Conservation (phyloP, 2,113 vertebrate genomes). For the Clarias macrocephalus region DNA sequence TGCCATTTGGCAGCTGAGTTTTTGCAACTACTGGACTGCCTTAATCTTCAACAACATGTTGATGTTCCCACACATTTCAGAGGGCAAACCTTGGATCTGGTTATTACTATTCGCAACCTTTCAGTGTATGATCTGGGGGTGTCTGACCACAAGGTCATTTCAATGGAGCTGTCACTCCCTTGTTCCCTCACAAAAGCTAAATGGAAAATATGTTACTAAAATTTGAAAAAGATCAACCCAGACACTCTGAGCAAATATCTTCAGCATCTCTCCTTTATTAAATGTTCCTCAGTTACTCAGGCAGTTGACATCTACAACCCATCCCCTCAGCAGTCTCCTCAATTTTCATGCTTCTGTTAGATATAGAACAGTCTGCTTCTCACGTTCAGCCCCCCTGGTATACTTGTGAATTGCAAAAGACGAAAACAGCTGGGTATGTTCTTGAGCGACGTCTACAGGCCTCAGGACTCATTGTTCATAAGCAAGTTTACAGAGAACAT, state of each 20-base stretch:
- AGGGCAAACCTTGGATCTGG: constrained; percentile 19
- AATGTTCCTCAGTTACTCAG: neutral
- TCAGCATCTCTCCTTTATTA: neutral
- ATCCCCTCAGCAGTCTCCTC: neutral
- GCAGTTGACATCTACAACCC: constrained; percentile 14
- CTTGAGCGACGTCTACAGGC: neutral
- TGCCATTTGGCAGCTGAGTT: constrained; percentile 16
- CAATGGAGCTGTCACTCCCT: neutral
- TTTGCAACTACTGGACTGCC: constrained; percentile 18
- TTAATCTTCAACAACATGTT: constrained; percentile 25
- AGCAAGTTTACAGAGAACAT: neutral
- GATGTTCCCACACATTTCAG: constrained; percentile 18
- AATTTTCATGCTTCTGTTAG: neutral
- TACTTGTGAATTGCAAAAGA: constrained; percentile 12
- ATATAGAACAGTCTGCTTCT: neutral
- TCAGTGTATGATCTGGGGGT: neutral
- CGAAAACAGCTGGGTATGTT: constrained; percentile 18
- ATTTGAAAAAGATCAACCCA: neutral
- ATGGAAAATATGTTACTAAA: neutral
- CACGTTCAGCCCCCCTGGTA: constrained; percentile 25
- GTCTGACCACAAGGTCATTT: constrained; percentile 13
- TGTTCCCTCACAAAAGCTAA: neutral
- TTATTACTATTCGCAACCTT: neutral
- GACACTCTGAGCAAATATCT: neutral
- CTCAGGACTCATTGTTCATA: constrained; percentile 16